Evolutionary conservation across 2,888 invertebrate species (phyloP), one percentile per base, ranked within the genome.

Genomic region (Meliscaeva auricollis): DNA sequence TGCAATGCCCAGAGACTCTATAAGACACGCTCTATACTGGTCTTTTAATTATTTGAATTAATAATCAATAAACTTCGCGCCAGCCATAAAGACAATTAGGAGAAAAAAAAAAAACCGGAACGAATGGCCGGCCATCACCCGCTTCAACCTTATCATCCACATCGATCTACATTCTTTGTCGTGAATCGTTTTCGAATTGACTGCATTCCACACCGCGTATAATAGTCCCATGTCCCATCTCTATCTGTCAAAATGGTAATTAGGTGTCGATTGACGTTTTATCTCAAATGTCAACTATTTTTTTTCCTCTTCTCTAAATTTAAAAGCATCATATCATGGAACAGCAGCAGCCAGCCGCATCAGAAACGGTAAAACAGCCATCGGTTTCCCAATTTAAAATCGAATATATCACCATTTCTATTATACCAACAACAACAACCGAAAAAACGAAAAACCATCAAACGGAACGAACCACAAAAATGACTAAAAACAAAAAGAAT

Each of bases 41-140:
- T 70, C 70, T 70, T 80, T 85, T 85, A 85, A 85, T 85, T 85
- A 85, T 73, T 77, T 76, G 85, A 85, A 80, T 85, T 85, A 80
- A 80, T 85, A 85, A 85, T 72, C 85, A 32, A 72, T 85, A 85
- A 85, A 80, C 80, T 76, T 73, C 76, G 62, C 73, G 76, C 69
- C 76, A 52, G 68, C 66, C 58, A 81, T 85, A 80, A 85, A 85
- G 80, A 80, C 80, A 80, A 80, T 85, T 85, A 80, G 76, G 17
- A 17, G 35, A 32, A 38, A 79, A 77, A 81, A 58, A 32, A 38
- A 79, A 77, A 81, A 80, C 80, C 80, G 80, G 85, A 81, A 85
- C 76, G 80, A 85, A 85, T 85, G 69, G 62, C 56, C 62, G 50
- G 41, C 41, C 72, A 20, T 83, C 83, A 84, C 68, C 75, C 66